Percentiles rank a stretch among this genome's conserved stretches.
Evolutionary conservation across 2,888 invertebrate species (phyloP).

Genomic region (Drosophila macrospina): DNA sequence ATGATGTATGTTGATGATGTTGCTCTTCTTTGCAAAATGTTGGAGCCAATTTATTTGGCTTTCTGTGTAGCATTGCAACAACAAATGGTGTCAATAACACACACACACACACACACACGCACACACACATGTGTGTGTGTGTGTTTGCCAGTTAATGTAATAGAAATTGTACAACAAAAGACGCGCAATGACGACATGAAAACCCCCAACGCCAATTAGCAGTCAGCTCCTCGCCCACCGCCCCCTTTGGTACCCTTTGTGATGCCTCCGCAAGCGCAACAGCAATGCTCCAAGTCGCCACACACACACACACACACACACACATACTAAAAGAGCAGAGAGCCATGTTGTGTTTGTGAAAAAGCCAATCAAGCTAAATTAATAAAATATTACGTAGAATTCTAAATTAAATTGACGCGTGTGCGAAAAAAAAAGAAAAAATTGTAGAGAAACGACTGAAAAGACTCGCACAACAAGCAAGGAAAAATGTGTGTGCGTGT

Average conservation of each 20-base stretch:
- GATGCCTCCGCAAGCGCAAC: background rate
- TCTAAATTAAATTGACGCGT: constrained; percentile 80
- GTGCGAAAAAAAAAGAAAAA: constrained; percentile 60
- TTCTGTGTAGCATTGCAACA: constrained; percentile 45
- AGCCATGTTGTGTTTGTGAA: constrained; percentile 67
- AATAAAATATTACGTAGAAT: constrained; percentile 80
- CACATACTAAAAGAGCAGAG: constrained; percentile 1
- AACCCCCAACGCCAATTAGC: constrained; percentile 78
- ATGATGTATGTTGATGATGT: constrained; percentile 13
- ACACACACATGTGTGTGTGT: constrained; percentile 36
- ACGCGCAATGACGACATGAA: constrained; percentile 77
- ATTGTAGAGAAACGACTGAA: constrained; percentile 23
- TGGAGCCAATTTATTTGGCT: constrained; percentile 68
- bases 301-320: constrained; percentile 7
- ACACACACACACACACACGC: constrained; percentile 42
- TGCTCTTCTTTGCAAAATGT: constrained; percentile 60
- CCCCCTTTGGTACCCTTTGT: background rate
- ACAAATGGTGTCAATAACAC: constrained; percentile 77
- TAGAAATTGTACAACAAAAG: constrained; percentile 78
- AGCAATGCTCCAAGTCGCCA: constrained; percentile 25
- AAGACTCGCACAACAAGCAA: constrained; percentile 24
- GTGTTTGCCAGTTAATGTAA: constrained; percentile 68
- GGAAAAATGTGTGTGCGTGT: constrained; percentile 5
- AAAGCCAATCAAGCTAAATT: constrained; percentile 80
- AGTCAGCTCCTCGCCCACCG: constrained; percentile 28